These are phyloP conservation scores for Enteromius mattozi DNA, from an alignment of 2,797 vertebrate species.

Conservation along the genomic window DNA sequence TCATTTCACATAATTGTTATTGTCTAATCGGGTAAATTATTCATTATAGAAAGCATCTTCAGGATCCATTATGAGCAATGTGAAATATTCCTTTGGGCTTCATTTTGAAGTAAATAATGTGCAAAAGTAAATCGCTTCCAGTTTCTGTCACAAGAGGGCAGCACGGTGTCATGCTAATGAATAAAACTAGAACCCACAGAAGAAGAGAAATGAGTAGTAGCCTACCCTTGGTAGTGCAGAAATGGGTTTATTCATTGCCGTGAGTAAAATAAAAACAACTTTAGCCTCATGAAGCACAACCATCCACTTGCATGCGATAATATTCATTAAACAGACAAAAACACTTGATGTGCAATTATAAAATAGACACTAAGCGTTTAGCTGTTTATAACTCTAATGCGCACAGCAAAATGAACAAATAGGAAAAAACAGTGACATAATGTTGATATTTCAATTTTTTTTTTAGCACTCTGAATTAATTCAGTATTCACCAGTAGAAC, in stretches of 20 bases:
- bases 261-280: not conserved
- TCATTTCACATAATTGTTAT: not conserved
- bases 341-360: not conserved
- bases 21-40: not conserved
- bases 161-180: slow-evolving; percentile 35
- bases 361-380: not conserved
- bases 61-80: not conserved
- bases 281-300: not conserved
- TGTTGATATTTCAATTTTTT: not conserved
- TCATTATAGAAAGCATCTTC: not conserved
- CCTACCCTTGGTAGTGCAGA: not conserved
- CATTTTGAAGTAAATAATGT: not conserved
- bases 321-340: not conserved
- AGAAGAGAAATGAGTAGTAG: not conserved
- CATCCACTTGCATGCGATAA: not conserved
- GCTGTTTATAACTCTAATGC: not conserved
- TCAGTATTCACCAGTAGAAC: not conserved
- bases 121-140: not conserved
- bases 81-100: not conserved
- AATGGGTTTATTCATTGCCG: not conserved
- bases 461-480: not conserved
- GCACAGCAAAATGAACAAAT: not conserved
- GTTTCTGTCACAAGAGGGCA: slow-evolving; percentile 53
- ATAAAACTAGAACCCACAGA: not conserved
- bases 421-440: not conserved